Conservation (phyloP, 2,888 invertebrate species). For the Gerris lacustris region DNA sequence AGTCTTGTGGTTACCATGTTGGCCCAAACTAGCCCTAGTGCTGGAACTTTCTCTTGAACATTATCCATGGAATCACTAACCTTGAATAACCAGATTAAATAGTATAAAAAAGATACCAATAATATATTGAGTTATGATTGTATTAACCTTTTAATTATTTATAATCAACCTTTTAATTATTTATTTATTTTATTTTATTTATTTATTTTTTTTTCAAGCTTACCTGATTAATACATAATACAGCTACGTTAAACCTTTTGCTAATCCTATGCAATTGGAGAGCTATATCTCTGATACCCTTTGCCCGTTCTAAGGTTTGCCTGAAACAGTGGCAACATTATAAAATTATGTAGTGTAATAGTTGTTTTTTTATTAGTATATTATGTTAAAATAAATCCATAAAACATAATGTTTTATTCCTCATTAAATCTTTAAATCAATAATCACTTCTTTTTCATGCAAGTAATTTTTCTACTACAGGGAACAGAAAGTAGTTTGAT, state of each 20-base stretch:
- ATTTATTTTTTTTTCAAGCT: constrained; percentile 13
- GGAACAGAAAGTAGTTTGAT: no score
- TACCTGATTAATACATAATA: constrained; percentile 64
- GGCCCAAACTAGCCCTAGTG: constrained; percentile 54
- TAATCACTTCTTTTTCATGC: no score
- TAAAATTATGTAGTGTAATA: no score
- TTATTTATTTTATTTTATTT: neutral
- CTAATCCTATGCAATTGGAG: constrained; percentile 45
- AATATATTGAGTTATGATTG: no score
- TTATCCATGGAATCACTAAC: constrained; percentile 25
- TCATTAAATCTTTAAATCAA: no score
- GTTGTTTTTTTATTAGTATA: no score
- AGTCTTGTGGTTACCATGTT: constrained; percentile 50
- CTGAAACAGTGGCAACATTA: neutral
- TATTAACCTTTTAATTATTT: no score
- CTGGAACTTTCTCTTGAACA: constrained; percentile 39
- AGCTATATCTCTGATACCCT: constrained; percentile 46
- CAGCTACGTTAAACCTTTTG: constrained; percentile 43
- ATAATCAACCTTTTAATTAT: no score
- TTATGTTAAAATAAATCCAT: no score
- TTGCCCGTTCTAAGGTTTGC: constrained; percentile 43
- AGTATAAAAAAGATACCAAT: constrained; percentile 27
- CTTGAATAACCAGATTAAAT: constrained; percentile 36
- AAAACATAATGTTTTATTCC: no score
- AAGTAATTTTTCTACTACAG: no score